phyloP scores from a whole-genome alignment of 1,140 invertebrate species.

The Drosophila ambigua region DNA sequence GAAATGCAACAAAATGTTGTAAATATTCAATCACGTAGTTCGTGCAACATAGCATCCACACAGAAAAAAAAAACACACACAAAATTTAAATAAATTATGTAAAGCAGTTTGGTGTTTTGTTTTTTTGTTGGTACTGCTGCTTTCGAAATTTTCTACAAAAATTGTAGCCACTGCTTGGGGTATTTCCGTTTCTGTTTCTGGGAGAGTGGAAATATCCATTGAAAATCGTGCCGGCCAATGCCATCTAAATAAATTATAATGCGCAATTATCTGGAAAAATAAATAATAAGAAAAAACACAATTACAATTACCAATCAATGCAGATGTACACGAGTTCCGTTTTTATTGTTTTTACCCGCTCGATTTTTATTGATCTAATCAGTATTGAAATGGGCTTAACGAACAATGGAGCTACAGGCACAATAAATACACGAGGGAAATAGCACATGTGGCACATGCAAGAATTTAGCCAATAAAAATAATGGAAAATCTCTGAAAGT shows the following conservation, averaged over 20 bases:
- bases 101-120: constrained; percentile 43
- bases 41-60: constrained; percentile 60
- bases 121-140: constrained; percentile 9
- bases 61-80: constrained; percentile 15
- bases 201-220: constrained; percentile 13
- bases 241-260: constrained; percentile 48
- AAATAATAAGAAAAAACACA: constrained; percentile 20
- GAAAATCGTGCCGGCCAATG: constrained; percentile 54
- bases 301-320: constrained; percentile 34
- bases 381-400: neutral
- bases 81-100: constrained; percentile 81
- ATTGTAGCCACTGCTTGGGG: constrained; percentile 27
- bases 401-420: neutral
- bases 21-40: constrained; percentile 81
- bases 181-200: constrained; percentile 65
- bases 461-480: no score
- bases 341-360: constrained; percentile 25
- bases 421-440: no score
- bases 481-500: no score
- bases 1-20: constrained; percentile 74
- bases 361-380: constrained; percentile 20
- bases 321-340: constrained; percentile 20
- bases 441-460: no score
- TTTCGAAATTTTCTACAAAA: constrained; percentile 26
- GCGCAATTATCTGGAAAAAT: constrained; percentile 51